These are phyloP conservation scores for Tiliacea citrago DNA, from an alignment of 2,888 invertebrate species.

Conservation along the genomic window DNA sequence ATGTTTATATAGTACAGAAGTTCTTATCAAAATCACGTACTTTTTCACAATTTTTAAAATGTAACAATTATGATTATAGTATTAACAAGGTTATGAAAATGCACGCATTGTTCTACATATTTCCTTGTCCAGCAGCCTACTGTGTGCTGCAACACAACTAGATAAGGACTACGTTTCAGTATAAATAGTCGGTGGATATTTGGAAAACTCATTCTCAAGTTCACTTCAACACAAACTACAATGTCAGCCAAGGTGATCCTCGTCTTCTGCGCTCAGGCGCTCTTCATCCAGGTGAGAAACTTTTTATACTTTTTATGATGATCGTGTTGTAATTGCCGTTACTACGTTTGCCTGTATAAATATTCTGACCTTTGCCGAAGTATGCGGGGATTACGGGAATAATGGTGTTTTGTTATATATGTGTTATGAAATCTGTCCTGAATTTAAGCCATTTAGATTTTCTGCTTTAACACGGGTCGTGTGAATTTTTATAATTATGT, in stretches of 20 bases:
- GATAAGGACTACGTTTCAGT: neutral
- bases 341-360: too few species aligned
- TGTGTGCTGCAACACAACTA: conserved; percentile 12
- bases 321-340: too few species aligned
- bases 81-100: neutral
- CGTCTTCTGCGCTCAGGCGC: conserved; percentile 32
- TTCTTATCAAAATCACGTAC: neutral
- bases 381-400: too few species aligned
- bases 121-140: neutral
- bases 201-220: neutral
- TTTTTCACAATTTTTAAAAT: neutral
- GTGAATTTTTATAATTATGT: too few species aligned
- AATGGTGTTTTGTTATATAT: too few species aligned
- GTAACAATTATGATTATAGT: too few species aligned
- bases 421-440: too few species aligned
- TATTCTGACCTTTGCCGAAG: too few species aligned
- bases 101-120: conserved; percentile 3
- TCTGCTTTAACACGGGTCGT: too few species aligned
- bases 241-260: conserved; percentile 29
- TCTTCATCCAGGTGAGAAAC: conserved; percentile 32
- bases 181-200: neutral
- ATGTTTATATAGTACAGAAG: neutral
- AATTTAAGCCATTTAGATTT: too few species aligned
- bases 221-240: neutral
- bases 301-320: too few species aligned